Conservation (phyloP, 2,797 vertebrate species). For the Ctenosaura bakeri region DNA sequence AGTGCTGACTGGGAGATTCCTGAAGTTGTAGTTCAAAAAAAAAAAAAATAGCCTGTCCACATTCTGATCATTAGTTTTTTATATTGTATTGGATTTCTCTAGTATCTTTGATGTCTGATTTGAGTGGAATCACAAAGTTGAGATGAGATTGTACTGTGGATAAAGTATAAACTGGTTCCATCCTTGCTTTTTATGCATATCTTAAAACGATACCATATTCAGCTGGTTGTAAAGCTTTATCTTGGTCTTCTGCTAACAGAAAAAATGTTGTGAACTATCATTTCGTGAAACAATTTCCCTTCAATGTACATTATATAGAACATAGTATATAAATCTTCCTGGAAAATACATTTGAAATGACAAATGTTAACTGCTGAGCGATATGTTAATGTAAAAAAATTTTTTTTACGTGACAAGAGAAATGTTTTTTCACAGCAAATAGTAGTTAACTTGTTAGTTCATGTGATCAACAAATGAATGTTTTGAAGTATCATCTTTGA, state of each 20-base stretch:
- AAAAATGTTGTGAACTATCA: constrained; percentile 9
- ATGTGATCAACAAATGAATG: constrained; percentile 75
- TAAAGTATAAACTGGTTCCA: not conserved
- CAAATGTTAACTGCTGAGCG: constrained; percentile 80
- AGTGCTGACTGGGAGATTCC: no score
- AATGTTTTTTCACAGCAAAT: constrained; percentile 65
- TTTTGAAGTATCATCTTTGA: constrained; percentile 76
- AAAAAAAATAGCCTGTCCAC: no score
- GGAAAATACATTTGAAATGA: constrained; percentile 59
- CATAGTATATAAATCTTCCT: constrained; percentile 55
- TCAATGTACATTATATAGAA: constrained; percentile 64
- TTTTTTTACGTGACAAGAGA: constrained; percentile 59
- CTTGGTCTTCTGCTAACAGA: not conserved
- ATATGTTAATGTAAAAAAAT: constrained; percentile 69
- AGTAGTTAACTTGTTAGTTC: constrained; percentile 73
- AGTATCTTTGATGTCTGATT: not conserved
- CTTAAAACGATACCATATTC: constrained; percentile 7
- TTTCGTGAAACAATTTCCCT: not conserved
- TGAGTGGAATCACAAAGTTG: not conserved
- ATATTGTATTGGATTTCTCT: not conserved
- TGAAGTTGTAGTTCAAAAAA: no score
- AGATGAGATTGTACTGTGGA: not conserved
- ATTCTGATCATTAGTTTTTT: not conserved
- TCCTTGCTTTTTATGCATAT: constrained; percentile 3
- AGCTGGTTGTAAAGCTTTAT: constrained; percentile 23